These are phyloP conservation scores for Sarcophaga variegata DNA, from an alignment of 2,888 invertebrate species.

Conservation along the genomic window DNA sequence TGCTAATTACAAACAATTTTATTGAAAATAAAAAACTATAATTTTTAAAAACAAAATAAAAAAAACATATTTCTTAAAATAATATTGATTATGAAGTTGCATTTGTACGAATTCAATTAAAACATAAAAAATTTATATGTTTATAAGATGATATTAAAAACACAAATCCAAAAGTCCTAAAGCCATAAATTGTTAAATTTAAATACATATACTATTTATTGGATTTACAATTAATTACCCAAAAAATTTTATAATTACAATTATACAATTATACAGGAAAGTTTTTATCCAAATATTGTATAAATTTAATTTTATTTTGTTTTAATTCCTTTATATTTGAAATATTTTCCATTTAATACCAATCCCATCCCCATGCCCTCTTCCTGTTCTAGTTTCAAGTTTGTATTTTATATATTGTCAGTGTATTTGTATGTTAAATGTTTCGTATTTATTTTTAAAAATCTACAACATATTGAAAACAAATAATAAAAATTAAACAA, in stretches of 20 bases:
- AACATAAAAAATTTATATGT: neutral
- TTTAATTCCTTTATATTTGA: too few relatives aligned
- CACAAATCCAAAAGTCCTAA: neutral
- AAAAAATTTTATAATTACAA: too few relatives aligned
- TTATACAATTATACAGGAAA: too few relatives aligned
- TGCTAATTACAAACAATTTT: too few relatives aligned
- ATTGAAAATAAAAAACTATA: too few relatives aligned
- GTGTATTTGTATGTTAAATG: conserved; percentile 70
- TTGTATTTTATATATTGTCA: conserved; percentile 52
- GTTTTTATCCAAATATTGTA: too few relatives aligned
- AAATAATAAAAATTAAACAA: conserved; percentile 33
- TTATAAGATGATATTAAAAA: neutral
- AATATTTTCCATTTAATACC: too few relatives aligned
- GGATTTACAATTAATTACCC: too few relatives aligned
- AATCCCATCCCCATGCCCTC: neutral
- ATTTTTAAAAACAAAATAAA: too few relatives aligned
- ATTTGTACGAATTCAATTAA: conserved; percentile 46
- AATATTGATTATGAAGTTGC: conserved; percentile 53
- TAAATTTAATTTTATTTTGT: too few relatives aligned
- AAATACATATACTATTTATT: neutral
- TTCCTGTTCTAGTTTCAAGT: neutral
- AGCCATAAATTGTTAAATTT: too few relatives aligned
- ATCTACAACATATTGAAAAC: conserved; percentile 42
- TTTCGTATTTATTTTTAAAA: conserved; percentile 71
- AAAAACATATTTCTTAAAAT: too few relatives aligned